Evolutionary conservation across 2,113 vertebrate genomes (phyloP), one percentile per base, ranked within the genome.

Genomic region (Eira barbara): DNA sequence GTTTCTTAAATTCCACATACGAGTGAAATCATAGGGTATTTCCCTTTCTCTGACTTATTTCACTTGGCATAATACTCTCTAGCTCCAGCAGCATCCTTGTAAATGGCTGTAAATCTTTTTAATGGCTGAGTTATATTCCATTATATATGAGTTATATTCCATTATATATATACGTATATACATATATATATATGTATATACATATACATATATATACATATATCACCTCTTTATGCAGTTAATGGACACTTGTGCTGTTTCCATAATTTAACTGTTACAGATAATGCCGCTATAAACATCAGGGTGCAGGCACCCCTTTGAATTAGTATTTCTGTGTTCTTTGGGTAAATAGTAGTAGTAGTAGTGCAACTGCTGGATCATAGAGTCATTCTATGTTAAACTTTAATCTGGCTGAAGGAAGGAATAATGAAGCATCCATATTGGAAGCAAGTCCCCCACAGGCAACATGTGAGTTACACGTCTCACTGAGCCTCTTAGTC

Each of bases 401-500:
- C 36, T 74, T 74, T 42, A 76, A 65, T 10, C 7, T 57, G 0
- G 12, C 20, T 7, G n/a, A 92, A 69, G 9, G 7, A 55, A 69
- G 6, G 2, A 34, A 34, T 27, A 18, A 71, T 6, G 3, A 82
- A 71, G 0, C 15, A 42, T n/a, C 17, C 29, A 12, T 0, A 78
- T 10, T 13, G 9, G 13, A 45, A 7, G 12, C 17, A 21, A 39
- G 10, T n/a, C 8, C 14, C 27, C 4, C 12, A 31, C 31, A 11
- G 11, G 7, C 6, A 52, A 15, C 17, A 2, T n/a, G 21, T 67
- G 3, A 8, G 4, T 18, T 57, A 13, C 29, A 42, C 0, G 36
- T 12, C 29, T 80, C n/a, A 12, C 4, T 52, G 13, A 55, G 11
- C 15, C 42, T 55, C 34, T 2, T 8, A 63, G n/a, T 5, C 2